Conservation (phyloP, 2,797 vertebrate genomes). For the Argyrosomus regius region DNA sequence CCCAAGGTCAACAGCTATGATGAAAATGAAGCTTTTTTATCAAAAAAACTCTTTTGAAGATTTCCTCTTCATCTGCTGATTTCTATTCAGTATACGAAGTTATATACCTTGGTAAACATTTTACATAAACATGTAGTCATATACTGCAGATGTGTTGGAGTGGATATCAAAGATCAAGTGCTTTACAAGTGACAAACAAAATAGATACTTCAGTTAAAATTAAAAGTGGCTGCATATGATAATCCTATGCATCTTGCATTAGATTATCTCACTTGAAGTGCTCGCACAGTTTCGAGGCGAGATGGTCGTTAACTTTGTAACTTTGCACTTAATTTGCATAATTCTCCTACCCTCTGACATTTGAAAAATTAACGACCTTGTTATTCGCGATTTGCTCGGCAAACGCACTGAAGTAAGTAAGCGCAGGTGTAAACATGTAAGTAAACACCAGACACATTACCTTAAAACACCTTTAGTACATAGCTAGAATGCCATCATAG, state of each 20-base stretch:
- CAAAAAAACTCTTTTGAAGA: background rate
- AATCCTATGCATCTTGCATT: constrained; percentile 40
- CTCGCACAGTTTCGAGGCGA: constrained; percentile 4
- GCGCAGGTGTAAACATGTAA: constrained; percentile 6
- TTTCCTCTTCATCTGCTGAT: background rate
- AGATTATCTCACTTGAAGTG: constrained; percentile 22
- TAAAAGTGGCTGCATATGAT: constrained; percentile 31
- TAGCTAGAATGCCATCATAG: background rate
- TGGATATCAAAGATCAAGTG: constrained; percentile 8
- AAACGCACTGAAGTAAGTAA: constrained; percentile 14
- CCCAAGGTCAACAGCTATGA: background rate
- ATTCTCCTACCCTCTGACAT: constrained; percentile 48
- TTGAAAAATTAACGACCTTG: constrained; percentile 52
- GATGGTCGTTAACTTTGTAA: constrained; percentile 38
- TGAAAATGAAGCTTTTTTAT: background rate
- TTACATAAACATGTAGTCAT: background rate
- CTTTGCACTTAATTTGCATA: constrained; percentile 48
- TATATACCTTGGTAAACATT: background rate
- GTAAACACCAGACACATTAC: constrained; percentile 17
- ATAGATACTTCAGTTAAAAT: constrained; percentile 25
- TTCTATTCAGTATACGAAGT: background rate
- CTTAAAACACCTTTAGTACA: background rate
- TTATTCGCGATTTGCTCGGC: constrained; percentile 33
- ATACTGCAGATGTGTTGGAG: background rate
- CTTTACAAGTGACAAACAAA: constrained; percentile 35